These are phyloP conservation scores for Onthophagus taurus DNA, from an alignment of 1,140 invertebrate genomes.

Conservation along the genomic window DNA sequence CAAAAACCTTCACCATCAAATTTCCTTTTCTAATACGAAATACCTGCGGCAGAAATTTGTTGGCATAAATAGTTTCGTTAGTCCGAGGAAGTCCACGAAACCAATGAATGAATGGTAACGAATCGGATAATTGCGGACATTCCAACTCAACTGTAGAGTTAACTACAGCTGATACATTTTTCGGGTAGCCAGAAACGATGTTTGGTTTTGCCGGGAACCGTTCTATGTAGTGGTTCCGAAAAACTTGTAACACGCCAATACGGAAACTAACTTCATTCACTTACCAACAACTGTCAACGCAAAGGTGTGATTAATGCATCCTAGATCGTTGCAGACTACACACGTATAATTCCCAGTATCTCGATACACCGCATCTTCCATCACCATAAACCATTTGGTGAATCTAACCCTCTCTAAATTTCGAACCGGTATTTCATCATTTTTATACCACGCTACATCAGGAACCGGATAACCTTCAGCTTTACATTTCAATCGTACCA, in stretches of 20 bases:
- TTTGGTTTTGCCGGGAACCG: slow-evolving; percentile 68
- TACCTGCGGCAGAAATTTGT: slow-evolving; percentile 5
- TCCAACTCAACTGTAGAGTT: slow-evolving; percentile 60
- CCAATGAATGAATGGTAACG: slow-evolving; percentile 70
- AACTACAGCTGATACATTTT: slow-evolving; percentile 63
- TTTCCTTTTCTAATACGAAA: background rate
- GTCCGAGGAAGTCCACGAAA: background rate
- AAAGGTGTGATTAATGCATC: slow-evolving; percentile 68
- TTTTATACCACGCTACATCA: slow-evolving; percentile 46
- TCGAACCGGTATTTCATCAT: slow-evolving; percentile 29
- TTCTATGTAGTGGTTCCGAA: no score
- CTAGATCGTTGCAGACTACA: slow-evolving; percentile 65
- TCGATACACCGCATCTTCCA: slow-evolving; percentile 38
- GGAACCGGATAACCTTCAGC: slow-evolving; percentile 40
- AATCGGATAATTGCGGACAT: slow-evolving; percentile 61
- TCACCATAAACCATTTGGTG: slow-evolving; percentile 35
- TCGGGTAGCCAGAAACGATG: slow-evolving; percentile 65
- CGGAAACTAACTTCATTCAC: no score
- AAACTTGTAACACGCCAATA: no score
- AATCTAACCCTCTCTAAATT: background rate
- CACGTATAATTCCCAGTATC: slow-evolving; percentile 68
- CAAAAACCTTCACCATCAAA: slow-evolving; percentile 9
- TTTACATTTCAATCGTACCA: slow-evolving; percentile 52
- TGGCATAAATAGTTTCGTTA: background rate
- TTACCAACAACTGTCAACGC: no score